These are phyloP conservation scores for Pionites leucogaster DNA, from an alignment of 2,113 vertebrate genomes.

Conservation along the genomic window DNA sequence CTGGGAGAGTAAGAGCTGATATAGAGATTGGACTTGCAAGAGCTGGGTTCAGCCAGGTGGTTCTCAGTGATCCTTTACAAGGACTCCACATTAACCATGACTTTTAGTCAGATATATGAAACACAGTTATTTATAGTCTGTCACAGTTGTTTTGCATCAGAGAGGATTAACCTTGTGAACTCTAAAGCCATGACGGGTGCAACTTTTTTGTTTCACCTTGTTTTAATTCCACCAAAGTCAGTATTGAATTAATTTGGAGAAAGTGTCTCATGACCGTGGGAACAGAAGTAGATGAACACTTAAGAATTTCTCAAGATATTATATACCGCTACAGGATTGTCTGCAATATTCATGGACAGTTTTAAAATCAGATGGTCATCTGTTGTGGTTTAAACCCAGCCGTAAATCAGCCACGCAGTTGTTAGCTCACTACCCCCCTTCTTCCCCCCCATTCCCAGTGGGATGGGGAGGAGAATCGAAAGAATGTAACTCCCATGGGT, in stretches of 20 bases:
- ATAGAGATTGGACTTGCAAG: not conserved
- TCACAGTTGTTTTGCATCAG: not conserved
- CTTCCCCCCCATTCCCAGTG: too few species aligned
- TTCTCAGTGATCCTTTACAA: not conserved
- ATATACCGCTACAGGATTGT: not conserved
- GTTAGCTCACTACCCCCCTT: too few species aligned
- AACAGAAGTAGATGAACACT: not conserved
- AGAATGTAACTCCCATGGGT: too few species aligned
- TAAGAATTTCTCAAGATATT: not conserved
- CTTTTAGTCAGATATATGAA: not conserved
- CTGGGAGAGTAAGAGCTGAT: not conserved
- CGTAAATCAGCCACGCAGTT: too few species aligned
- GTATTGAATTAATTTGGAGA: not conserved
- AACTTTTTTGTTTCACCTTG: not conserved
- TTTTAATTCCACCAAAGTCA: not conserved
- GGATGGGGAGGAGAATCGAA: too few species aligned
- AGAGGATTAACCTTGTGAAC: not conserved
- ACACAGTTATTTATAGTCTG: not conserved
- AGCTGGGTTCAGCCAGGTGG: not conserved
- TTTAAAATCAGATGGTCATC: not conserved
- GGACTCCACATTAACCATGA: not conserved
- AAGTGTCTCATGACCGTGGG: not conserved
- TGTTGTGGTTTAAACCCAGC: not conserved
- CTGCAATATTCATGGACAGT: not conserved
- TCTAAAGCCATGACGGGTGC: accelerated